These are phyloP conservation scores for Heliconius sara DNA, from an alignment of 2,888 invertebrate species.

Conservation along the genomic window DNA sequence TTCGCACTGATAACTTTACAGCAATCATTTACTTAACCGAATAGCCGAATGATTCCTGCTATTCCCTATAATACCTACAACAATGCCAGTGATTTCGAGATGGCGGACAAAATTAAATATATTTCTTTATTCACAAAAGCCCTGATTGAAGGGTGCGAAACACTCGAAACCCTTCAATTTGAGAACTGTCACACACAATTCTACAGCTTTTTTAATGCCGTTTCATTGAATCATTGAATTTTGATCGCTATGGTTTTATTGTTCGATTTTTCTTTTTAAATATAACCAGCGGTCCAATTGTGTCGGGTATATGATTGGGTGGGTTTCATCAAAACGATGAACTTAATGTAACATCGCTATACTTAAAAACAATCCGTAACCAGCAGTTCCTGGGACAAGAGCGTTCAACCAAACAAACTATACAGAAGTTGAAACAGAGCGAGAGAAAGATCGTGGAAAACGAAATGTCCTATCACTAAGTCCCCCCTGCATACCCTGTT, in stretches of 20 bases:
- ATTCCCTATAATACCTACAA: constrained; percentile 26
- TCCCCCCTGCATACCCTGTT: too few relatives aligned
- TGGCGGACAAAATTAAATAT: constrained; percentile 48
- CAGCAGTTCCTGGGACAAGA: not conserved
- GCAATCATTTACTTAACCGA: constrained; percentile 16
- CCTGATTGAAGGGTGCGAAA: constrained; percentile 57
- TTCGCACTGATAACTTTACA: not conserved
- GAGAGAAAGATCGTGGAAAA: too few relatives aligned
- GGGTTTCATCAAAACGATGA: too few relatives aligned
- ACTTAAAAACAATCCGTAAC: too few relatives aligned
- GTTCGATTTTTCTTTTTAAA: not conserved
- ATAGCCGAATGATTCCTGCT: constrained; percentile 19
- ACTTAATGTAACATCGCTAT: too few relatives aligned
- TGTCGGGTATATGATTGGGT: not conserved
- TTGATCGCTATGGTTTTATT: constrained; percentile 10
- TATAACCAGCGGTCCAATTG: not conserved
- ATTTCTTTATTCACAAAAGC: constrained; percentile 54
- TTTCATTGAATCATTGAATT: constrained; percentile 29
- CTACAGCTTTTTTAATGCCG: constrained; percentile 38
- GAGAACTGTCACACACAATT: constrained; percentile 65
- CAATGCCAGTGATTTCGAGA: constrained; percentile 39
- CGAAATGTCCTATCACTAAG: too few relatives aligned
- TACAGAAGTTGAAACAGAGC: too few relatives aligned
- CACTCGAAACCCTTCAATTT: constrained; percentile 71
- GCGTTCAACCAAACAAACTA: not conserved